Evolutionary conservation across 2,797 vertebrate genomes (phyloP).

Genomic region (Telmatherina bonti): DNA sequence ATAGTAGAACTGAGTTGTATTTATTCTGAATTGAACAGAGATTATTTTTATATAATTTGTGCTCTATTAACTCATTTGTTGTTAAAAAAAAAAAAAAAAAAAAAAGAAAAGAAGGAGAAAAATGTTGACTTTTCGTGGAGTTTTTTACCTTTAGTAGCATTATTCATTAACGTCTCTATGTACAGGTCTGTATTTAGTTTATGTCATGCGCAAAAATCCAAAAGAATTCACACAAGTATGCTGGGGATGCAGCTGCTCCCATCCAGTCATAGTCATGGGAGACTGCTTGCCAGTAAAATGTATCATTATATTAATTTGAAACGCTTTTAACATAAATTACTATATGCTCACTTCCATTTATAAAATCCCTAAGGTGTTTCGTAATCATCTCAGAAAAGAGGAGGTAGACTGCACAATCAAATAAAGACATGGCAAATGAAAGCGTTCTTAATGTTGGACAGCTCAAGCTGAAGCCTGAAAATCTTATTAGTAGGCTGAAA

Average conservation of each 20-base stretch:
- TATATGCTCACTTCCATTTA: neutral
- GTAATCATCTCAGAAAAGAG: neutral
- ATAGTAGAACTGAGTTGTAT: neutral
- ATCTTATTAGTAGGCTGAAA: neutral
- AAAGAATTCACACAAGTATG: neutral
- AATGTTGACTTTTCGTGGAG: neutral
- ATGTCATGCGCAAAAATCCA: conserved; percentile 1
- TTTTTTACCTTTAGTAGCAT: neutral
- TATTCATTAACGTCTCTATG: neutral
- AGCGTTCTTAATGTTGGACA: neutral
- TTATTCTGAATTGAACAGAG: neutral
- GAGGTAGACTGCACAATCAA: neutral
- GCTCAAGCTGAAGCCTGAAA: neutral
- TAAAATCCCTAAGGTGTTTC: neutral
- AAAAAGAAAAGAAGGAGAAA: neutral
- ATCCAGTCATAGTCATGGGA: neutral
- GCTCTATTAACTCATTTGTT: neutral
- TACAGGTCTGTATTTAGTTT: neutral
- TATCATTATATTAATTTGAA: neutral
- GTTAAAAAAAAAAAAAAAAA: neutral
- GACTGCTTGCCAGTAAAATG: conserved; percentile 6
- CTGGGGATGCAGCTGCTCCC: neutral
- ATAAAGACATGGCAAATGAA: neutral
- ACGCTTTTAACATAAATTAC: neutral
- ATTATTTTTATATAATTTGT: neutral